Conservation (phyloP, 2,888 invertebrate species). For the Agrochola lota region DNA sequence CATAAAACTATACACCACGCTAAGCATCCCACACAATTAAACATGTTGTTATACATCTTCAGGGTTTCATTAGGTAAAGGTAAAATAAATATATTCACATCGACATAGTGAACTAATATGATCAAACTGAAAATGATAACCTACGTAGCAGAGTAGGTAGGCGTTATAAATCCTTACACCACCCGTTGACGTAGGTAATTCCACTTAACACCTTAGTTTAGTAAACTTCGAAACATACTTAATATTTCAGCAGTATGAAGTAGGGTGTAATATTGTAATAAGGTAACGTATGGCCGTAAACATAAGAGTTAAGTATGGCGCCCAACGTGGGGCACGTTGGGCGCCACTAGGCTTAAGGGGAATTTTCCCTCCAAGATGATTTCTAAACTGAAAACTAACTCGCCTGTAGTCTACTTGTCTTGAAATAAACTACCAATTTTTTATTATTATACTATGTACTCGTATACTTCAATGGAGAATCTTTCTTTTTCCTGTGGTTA, state of each 20-base stretch:
- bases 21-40: background rate
- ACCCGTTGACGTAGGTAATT: slow-evolving; percentile 8
- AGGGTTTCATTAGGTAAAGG: background rate
- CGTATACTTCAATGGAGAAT: too few relatives aligned
- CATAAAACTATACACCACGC: background rate
- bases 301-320: slow-evolving; percentile 20
- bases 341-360: background rate
- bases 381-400: background rate
- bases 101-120: background rate
- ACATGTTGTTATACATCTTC: background rate
- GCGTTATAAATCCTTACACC: slow-evolving; percentile 23
- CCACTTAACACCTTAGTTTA: slow-evolving; percentile 44
- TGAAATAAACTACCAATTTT: background rate
- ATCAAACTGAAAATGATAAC: slow-evolving; percentile 7
- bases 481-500: too few relatives aligned
- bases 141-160: background rate
- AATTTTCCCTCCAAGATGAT: background rate
- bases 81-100: background rate
- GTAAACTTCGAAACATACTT: slow-evolving; percentile 47
- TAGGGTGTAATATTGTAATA: slow-evolving; percentile 29
- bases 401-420: background rate
- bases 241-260: slow-evolving; percentile 57
- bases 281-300: slow-evolving; percentile 19
- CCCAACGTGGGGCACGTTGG: slow-evolving; percentile 10
- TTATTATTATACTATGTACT: too few relatives aligned